A percentile compares a stretch with the other conserved stretches of the same genome.
These are phyloP conservation scores for Plusia festucae DNA, from an alignment of 2,888 invertebrate species.

Conservation along the genomic window DNA sequence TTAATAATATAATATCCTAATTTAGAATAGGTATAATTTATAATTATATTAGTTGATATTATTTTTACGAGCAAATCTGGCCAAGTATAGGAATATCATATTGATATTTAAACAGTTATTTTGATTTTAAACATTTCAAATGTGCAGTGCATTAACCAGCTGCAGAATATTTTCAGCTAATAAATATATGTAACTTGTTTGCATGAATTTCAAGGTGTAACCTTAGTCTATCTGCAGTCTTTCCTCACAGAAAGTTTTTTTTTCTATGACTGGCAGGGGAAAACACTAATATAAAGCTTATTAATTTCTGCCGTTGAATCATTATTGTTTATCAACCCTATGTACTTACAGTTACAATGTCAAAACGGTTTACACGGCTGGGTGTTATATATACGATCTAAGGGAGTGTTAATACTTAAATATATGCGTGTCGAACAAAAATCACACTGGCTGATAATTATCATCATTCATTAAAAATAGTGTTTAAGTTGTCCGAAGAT, in stretches of 20 bases:
- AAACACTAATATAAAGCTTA: neutral
- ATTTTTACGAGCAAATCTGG: slow-evolving; percentile 20
- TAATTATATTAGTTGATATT: slow-evolving; percentile 6
- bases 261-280: neutral
- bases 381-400: slow-evolving; percentile 17
- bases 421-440: slow-evolving; percentile 32
- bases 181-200: neutral
- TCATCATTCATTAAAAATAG: neutral
- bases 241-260: neutral
- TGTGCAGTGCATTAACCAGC: slow-evolving; percentile 21
- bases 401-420: slow-evolving; percentile 22
- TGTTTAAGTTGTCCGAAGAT: too few relatives aligned
- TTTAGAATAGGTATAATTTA: neutral
- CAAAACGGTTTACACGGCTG: slow-evolving; percentile 13
- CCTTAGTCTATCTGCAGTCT: neutral
- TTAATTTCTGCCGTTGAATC: slow-evolving; percentile 8
- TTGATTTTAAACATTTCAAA: slow-evolving; percentile 26
- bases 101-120: slow-evolving; percentile 19
- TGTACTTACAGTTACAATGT: slow-evolving; percentile 18
- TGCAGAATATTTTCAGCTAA: too few relatives aligned
- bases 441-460: neutral
- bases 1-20: neutral
- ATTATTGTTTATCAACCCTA: slow-evolving; percentile 31
- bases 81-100: slow-evolving; percentile 22
- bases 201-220: neutral